Evolutionary conservation across 2,888 invertebrate genomes (phyloP), one percentile per base, ranked within the genome.

Genomic region (Torymus auratus): DNA sequence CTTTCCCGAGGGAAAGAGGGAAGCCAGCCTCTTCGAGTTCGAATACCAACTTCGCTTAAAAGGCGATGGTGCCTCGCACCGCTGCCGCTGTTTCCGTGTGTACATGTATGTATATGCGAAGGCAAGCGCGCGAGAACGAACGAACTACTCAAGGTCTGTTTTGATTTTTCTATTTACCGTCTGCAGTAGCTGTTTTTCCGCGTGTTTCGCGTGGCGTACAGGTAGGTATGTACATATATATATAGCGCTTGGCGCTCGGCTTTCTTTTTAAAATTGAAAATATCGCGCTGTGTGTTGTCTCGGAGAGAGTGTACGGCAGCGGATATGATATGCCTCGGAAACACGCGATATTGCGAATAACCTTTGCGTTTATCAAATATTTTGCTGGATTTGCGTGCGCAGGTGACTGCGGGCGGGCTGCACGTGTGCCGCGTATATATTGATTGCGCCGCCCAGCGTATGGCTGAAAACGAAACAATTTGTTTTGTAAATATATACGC

Each of bases 21-120:
- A 41, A 41, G 7, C 41, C 7, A 41, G 7, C 41, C 76, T 75
- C 78, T 83, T 84, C 83, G 82, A 82, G 83, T 83, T 85, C 84
- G 83, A 83, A 84, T 83, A 83, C 83, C 84, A 85, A 85, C 85
- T 87, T 86, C 83, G 84, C 85, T 84, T 83, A 83, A 83, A 84
- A 84, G 85, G 83, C 83, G 67, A 77, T 67, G 74, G 53, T 58
- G 58, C 58, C 56, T 56, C 17, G 15, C 28, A 28, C 17, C 7
- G 7, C 41, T 41, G 7, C 20, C 20, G 20, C 20, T 41, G 41
- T 41, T 41, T 41, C 41, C 41, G 1, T 17, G 50, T 17, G 17
- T 67, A 50, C 15, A 58, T 71, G 5, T 64, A n/a, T 58, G 17
- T 13, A 52, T 41, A 41, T 41, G 41, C 41, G 41, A 41, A 41